Evolutionary conservation across 2,113 vertebrate genomes (phyloP), one percentile per base, ranked within the genome.

Genomic region (Malurus elegans): DNA sequence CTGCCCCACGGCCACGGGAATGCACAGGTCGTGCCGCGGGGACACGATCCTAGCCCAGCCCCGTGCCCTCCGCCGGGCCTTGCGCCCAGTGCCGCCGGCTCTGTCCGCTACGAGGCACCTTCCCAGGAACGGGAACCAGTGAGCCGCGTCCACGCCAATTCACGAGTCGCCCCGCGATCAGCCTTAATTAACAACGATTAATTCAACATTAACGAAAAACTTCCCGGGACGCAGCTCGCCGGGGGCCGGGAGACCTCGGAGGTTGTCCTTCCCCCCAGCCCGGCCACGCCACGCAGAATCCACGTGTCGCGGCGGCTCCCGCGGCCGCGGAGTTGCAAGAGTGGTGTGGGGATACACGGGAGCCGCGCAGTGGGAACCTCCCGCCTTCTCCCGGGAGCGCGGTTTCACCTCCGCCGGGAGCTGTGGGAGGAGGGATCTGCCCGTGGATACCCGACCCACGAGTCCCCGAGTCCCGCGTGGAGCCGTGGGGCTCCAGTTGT

Each of bases 171-270:
- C 34, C 18, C 28, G 18, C 26, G 8, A 23, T 12, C 20, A 14
- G 54, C 18, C 25, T 86, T 84, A 87, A 93, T 95, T 89, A 93
- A 70, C 25, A 84, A 74, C 51, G 54, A 70, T 73, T 91, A 95
- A 94, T 91, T 96, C 34, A 12, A 42, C 24, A 28, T 66, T 66
- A 96, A 96, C 94, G 94, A 95, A 95, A 96, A 94, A 15, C 58
- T 91, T 72, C 31, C 17, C 31, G 13, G 50, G 60, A 73, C 7
- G 21, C 21, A 4, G n/a, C 60, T 80, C n/a, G n/a, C 28, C 42
- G 25, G 32, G 36, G 36, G 8, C 6, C 25, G 7, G 42, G 40
- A 51, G 36, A 14, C 10, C 3, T 16, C 32, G 20, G 26, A 21
- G 31, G 36, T 17, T 32, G 15, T 26, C 1, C 4, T 26, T 12